These are phyloP conservation scores for Clusia tigrina DNA, from an alignment of 2,888 invertebrate species.

Conservation along the genomic window DNA sequence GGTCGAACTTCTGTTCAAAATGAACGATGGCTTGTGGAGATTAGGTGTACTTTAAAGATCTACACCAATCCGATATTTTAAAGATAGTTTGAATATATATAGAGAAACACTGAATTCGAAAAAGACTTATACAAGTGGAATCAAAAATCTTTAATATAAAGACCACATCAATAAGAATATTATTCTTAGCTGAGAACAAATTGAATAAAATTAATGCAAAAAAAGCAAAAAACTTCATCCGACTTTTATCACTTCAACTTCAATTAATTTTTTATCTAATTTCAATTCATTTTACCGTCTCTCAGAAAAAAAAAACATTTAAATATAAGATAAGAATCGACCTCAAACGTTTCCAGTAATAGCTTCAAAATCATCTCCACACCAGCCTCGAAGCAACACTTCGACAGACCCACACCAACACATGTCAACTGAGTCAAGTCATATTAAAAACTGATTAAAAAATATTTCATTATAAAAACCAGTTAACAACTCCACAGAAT, in stretches of 20 bases:
- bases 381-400: too few relatives aligned
- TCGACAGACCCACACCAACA: background rate
- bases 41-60: too few relatives aligned
- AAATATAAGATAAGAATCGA: slow-evolving; percentile 39
- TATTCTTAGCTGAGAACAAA: background rate
- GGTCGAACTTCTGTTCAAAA: too few relatives aligned
- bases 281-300: background rate
- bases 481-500: background rate
- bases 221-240: background rate
- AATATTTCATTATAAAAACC: background rate
- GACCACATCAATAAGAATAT: background rate
- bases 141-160: background rate
- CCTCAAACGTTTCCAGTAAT: too few relatives aligned
- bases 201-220: background rate
- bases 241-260: background rate
- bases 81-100: too few relatives aligned
- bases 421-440: background rate
- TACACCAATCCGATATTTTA: too few relatives aligned
- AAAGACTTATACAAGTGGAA: background rate
- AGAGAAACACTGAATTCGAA: too few relatives aligned
- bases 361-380: too few relatives aligned
- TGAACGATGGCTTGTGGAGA: too few relatives aligned
- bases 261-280: background rate
- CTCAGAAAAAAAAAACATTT: slow-evolving; percentile 27
- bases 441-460: background rate